Conservation (phyloP, 2,888 invertebrate species). For the Melolontha melolontha region DNA sequence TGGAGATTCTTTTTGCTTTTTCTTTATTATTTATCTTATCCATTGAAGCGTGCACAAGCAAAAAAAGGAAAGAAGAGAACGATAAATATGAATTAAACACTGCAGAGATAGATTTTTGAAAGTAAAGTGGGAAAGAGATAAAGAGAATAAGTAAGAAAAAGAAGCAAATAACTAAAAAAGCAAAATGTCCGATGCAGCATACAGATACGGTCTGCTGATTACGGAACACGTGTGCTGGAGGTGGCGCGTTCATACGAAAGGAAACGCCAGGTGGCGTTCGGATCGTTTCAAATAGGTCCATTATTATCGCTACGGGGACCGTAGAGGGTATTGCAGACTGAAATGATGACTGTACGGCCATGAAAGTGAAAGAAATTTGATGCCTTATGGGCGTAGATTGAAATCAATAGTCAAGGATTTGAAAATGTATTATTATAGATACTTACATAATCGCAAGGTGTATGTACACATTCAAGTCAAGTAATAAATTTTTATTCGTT, state of each 20-base stretch:
- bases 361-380: conserved; percentile 13
- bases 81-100: background rate
- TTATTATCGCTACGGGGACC: conserved; percentile 6
- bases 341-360: background rate
- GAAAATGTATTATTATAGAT: no score
- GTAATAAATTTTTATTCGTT: no score
- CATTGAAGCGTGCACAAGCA: conserved; percentile 12
- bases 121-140: background rate
- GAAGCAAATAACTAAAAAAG: conserved; percentile 22
- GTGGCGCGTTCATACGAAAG: conserved; percentile 10
- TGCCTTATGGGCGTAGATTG: background rate
- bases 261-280: conserved; percentile 22
- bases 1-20: conserved; percentile 12
- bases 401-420: no score
- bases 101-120: background rate
- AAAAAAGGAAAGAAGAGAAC: conserved; percentile 18
- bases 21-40: conserved; percentile 21
- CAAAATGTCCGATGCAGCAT: conserved; percentile 22
- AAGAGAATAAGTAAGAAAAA: conserved; percentile 8
- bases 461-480: no score
- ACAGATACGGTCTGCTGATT: conserved; percentile 28
- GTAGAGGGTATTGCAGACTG: background rate
- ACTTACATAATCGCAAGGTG: no score
- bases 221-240: conserved; percentile 32
- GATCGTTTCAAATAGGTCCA: conserved; percentile 12